A percentile compares a stretch with the other conserved stretches of the same genome.
phyloP scores from a whole-genome alignment of 2,113 vertebrate genomes.

The Thomomys bottae region DNA sequence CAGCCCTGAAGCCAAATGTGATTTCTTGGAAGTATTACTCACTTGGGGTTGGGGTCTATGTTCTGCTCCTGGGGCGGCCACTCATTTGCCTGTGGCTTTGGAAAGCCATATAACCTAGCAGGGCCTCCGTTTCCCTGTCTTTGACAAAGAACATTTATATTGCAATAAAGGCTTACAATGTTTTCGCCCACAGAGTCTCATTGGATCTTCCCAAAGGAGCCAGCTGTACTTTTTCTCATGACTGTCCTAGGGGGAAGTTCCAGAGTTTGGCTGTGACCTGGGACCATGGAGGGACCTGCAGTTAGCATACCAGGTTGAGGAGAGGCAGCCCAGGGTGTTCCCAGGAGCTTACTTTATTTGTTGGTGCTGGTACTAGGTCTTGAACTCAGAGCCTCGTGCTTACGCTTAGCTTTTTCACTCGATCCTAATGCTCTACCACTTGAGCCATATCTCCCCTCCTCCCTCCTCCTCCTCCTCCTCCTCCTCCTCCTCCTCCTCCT shows the following conservation, averaged over 20 bases:
- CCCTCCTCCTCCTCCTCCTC: too few species aligned
- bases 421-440: too few species aligned
- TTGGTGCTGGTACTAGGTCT: too few species aligned
- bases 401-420: too few species aligned
- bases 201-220: not conserved
- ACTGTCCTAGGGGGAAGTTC: not conserved
- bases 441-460: too few species aligned
- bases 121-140: not conserved
- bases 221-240: not conserved
- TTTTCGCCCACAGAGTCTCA: not conserved
- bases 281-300: not conserved
- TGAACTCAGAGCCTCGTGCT: too few species aligned
- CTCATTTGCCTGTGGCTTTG: constrained; percentile 4
- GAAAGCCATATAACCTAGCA: not conserved
- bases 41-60: not conserved
- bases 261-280: not conserved
- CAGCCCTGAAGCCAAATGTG: not conserved
- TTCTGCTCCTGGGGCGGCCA: not conserved
- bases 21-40: not conserved
- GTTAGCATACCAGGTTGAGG: not conserved
- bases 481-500: too few species aligned
- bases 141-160: not conserved
- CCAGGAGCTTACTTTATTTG: too few species aligned
- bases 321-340: too few species aligned
- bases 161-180: constrained; percentile 23